phyloP scores from a whole-genome alignment of 2,888 invertebrate species.

The Trissolcus brochymenae region DNA sequence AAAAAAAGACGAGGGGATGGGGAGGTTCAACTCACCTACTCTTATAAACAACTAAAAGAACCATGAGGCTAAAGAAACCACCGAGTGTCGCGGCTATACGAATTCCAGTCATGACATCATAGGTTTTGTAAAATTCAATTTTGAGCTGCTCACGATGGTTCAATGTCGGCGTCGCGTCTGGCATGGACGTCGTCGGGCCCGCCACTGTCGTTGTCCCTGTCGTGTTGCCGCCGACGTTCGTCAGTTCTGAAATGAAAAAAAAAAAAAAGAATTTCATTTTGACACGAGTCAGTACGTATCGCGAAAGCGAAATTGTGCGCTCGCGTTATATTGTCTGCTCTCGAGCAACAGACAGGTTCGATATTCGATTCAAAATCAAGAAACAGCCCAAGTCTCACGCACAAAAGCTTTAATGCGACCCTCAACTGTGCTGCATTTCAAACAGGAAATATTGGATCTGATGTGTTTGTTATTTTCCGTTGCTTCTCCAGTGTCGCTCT shows the following conservation, averaged over 20 bases:
- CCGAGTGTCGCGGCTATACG: conserved; percentile 94
- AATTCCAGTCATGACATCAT: conserved; percentile 95
- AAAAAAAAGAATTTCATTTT: conserved; percentile 13
- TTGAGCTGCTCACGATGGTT: conserved; percentile 83
- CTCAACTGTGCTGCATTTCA: conserved; percentile 26
- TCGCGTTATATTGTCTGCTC: not conserved
- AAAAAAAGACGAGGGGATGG: not conserved
- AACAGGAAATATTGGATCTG: conserved; percentile 23
- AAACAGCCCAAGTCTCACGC: no score
- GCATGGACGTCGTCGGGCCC: conserved; percentile 76
- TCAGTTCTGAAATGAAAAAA: conserved; percentile 67
- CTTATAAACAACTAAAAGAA: conserved; percentile 93
- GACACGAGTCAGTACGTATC: no score
- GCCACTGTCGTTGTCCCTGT: conserved; percentile 71
- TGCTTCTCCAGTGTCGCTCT: not conserved
- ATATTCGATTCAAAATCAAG: conserved; percentile 18
- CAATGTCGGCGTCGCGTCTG: conserved; percentile 73
- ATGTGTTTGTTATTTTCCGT: conserved; percentile 16
- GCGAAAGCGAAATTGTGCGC: no score
- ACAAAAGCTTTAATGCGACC: conserved; percentile 1
- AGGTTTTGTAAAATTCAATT: conserved; percentile 90
- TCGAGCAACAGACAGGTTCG: not conserved
- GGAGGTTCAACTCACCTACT: conserved; percentile 78
- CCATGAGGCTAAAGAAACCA: conserved; percentile 94
- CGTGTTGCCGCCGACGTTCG: conserved; percentile 69